Evolutionary conservation across 2,797 vertebrate genomes (phyloP).

Genomic region (Tadarida brasiliensis): DNA sequence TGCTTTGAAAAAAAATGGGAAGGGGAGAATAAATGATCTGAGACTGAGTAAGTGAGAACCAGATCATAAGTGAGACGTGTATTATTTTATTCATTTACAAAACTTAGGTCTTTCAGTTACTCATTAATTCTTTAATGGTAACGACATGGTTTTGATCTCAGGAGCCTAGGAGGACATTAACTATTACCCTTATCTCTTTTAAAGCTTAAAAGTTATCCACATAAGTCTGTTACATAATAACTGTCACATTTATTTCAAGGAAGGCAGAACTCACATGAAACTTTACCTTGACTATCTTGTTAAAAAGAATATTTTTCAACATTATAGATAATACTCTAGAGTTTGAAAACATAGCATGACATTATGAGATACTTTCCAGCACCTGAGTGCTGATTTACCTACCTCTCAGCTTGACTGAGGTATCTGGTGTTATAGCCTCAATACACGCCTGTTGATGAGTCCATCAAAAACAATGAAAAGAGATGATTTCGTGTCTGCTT

Average conservation of each 20-base stretch:
- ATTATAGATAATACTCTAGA: slow-evolving; percentile 15
- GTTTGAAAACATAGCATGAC: slow-evolving; percentile 43
- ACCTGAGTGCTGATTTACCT: background rate
- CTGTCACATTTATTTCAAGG: slow-evolving; percentile 52
- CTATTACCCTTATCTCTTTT: slow-evolving; percentile 39
- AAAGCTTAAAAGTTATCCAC: slow-evolving; percentile 39
- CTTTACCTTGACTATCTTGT: slow-evolving; percentile 11
- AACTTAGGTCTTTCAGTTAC: slow-evolving; percentile 1
- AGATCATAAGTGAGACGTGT: background rate
- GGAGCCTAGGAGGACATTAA: background rate
- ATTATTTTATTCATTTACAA: slow-evolving; percentile 18
- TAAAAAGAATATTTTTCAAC: slow-evolving; percentile 63
- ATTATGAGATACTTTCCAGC: slow-evolving; percentile 39
- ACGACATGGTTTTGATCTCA: background rate
- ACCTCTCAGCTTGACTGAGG: slow-evolving; percentile 16
- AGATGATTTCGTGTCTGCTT: slow-evolving; percentile 61
- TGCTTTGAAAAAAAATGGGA: background rate
- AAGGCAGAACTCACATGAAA: slow-evolving; percentile 16
- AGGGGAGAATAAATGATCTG: background rate
- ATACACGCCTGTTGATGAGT: slow-evolving; percentile 62
- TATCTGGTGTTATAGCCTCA: slow-evolving; percentile 17
- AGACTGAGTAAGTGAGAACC: background rate
- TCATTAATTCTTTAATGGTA: slow-evolving; percentile 2
- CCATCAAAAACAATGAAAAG: slow-evolving; percentile 67
- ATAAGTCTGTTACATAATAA: slow-evolving; percentile 21